Conservation (phyloP, 2,888 invertebrate species). For the Glyphotaelius pellucidus region DNA sequence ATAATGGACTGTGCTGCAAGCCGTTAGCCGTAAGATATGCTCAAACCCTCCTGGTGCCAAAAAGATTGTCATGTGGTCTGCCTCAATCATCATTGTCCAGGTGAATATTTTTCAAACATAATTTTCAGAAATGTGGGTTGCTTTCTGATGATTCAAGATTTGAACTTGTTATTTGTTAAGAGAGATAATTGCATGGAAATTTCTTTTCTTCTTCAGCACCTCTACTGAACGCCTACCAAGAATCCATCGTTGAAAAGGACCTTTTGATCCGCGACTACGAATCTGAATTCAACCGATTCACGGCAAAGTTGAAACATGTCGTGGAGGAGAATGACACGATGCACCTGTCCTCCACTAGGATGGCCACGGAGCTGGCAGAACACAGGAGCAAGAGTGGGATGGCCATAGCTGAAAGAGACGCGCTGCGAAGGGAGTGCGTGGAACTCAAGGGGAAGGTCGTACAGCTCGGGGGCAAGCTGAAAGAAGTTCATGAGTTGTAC, state of each 20-base stretch:
- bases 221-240: slow-evolving; percentile 87
- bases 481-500: slow-evolving; percentile 85
- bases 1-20: too few relatives aligned
- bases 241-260: slow-evolving; percentile 86
- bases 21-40: too few relatives aligned
- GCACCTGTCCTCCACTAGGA: slow-evolving; percentile 71
- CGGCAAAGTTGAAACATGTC: slow-evolving; percentile 84
- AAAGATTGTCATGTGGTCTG: too few relatives aligned
- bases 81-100: too few relatives aligned
- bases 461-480: slow-evolving; percentile 84
- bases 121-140: neutral
- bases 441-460: slow-evolving; percentile 81
- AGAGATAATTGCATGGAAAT: neutral
- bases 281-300: slow-evolving; percentile 83
- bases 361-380: slow-evolving; percentile 70
- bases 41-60: too few relatives aligned
- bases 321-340: slow-evolving; percentile 84
- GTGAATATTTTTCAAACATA: too few relatives aligned
- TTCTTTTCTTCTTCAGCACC: slow-evolving; percentile 74
- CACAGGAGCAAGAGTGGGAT: slow-evolving; percentile 74
- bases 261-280: slow-evolving; percentile 84
- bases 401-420: slow-evolving; percentile 74
- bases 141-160: neutral
- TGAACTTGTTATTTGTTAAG: neutral
- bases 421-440: slow-evolving; percentile 73